Percentiles rank a stretch among this genome's conserved stretches.
phyloP scores from a whole-genome alignment of 2,797 vertebrate species.

The Schizopygopsis malacanthus region DNA sequence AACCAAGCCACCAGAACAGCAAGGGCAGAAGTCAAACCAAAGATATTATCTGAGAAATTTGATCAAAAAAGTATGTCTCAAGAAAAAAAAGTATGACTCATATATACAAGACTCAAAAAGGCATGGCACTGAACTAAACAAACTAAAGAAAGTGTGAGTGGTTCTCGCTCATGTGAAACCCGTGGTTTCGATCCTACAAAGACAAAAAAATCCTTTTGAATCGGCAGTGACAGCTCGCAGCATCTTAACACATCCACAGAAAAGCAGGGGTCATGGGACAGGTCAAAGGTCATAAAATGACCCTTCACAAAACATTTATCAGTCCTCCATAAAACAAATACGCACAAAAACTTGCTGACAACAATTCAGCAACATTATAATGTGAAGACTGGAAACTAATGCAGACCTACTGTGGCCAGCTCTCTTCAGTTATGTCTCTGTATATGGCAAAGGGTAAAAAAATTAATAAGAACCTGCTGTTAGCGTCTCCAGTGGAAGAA shows the following conservation, averaged over 20 bases:
- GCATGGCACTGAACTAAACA: neutral
- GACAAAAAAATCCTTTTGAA: neutral
- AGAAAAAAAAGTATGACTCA: neutral
- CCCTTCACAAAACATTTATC: conserved; percentile 77
- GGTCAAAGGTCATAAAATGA: conserved; percentile 68
- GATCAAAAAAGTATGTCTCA: conserved; percentile 20
- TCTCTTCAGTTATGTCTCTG: conserved; percentile 24
- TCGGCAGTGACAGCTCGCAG: conserved; percentile 51
- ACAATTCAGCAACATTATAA: conserved; percentile 64
- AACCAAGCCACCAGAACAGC: conserved; percentile 58
- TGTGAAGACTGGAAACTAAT: conserved; percentile 58
- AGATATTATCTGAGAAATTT: conserved; percentile 41
- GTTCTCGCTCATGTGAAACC: neutral
- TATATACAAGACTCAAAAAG: neutral
- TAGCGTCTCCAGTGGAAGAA: conserved; percentile 66
- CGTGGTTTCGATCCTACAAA: neutral
- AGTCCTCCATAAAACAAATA: conserved; percentile 69
- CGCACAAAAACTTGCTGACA: conserved; percentile 62
- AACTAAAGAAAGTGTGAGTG: neutral
- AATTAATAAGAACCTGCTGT: conserved; percentile 66
- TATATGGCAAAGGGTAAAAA: conserved; percentile 69
- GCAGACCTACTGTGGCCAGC: conserved; percentile 64
- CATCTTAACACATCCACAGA: conserved; percentile 41
- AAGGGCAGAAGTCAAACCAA: conserved; percentile 62
- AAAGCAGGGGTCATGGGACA: conserved; percentile 44